These are phyloP conservation scores for Lycia hirtaria DNA, from an alignment of 2,888 invertebrate genomes.

Conservation along the genomic window DNA sequence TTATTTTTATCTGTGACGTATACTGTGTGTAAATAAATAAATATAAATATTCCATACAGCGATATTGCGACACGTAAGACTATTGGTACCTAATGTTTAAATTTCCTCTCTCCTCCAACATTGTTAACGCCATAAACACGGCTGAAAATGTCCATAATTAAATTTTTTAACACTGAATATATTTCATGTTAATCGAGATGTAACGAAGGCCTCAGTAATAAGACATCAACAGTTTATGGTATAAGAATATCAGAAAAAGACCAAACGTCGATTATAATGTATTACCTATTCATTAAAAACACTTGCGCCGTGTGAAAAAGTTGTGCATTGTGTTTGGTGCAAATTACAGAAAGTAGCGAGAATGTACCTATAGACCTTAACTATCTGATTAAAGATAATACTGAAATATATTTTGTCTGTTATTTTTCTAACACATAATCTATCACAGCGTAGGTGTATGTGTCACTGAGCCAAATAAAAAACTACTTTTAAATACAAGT, in stretches of 20 bases:
- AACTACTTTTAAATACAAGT: no score
- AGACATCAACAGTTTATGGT: constrained; percentile 78
- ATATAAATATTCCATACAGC: no score
- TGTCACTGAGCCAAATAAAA: no score
- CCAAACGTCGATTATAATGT: constrained; percentile 69
- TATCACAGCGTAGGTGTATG: no score
- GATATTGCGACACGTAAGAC: no score
- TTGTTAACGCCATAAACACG: constrained; percentile 8
- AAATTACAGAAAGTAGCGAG: constrained; percentile 43
- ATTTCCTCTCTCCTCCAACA: constrained; percentile 3
- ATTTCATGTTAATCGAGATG: constrained; percentile 67
- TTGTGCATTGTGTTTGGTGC: constrained; percentile 52
- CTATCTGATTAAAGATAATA: no score
- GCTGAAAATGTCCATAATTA: constrained; percentile 54
- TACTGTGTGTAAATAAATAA: no score
- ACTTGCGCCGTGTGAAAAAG: constrained; percentile 73
- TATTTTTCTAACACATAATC: background rate
- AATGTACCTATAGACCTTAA: no score
- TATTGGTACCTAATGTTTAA: background rate
- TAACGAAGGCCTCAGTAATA: constrained; percentile 69
- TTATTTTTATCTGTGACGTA: no score
- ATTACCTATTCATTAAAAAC: constrained; percentile 81
- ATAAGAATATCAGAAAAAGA: constrained; percentile 63
- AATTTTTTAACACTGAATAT: constrained; percentile 75
- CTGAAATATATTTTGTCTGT: no score